Evolutionary conservation across 2,797 vertebrate genomes (phyloP), one percentile per base, ranked within the genome.

Genomic region (Toxotes lorentzi): DNA sequence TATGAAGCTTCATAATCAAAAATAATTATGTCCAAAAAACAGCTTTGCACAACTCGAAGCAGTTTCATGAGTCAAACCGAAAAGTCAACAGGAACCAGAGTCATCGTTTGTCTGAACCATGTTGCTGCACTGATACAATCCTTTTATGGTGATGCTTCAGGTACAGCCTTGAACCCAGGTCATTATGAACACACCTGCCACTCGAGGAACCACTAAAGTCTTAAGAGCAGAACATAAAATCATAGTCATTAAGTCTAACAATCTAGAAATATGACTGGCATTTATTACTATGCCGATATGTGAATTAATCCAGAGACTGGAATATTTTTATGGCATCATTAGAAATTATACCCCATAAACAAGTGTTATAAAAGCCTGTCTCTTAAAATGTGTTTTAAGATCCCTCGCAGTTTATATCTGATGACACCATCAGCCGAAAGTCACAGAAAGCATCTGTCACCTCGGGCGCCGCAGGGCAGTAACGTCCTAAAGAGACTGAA

Each of bases 401-500:
- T 65, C 47, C 10, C 11, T 21, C 35, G 17, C 3, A 0, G 63
- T 79, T 88, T 72, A 73, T 76, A 35, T 80, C 70, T 8, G 68
- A 74, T 89, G 89, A 91, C 89, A 81, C 85, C 85, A 91, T 86
- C 23, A 19, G 60, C 47, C 38, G 0, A 12, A 34, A 77, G 19
- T 45, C 68, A 19, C 5, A 10, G 64, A 34, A 34, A 60, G 69
- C 70, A 53, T 70, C 74, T 14, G 73, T 85, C 70, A 76, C 63
- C 68, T 58, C 10, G 0, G 84, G 84, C 76, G 69, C 81, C 68
- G 21, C 73, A 0, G 76, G 51, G 65, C 71, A 7, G 57, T 68
- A 69, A 79, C 5, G 69, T 67, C 79, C 50, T 0, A 12, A 3
- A 47, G 47, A 3, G 58, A 58, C 51, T 3, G 45, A 24, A 76